Percentiles rank a stretch among this genome's conserved stretches.
These are phyloP conservation scores for Parasteatoda tepidariorum DNA, from an alignment of 1,140 invertebrate species.

Conservation along the genomic window DNA sequence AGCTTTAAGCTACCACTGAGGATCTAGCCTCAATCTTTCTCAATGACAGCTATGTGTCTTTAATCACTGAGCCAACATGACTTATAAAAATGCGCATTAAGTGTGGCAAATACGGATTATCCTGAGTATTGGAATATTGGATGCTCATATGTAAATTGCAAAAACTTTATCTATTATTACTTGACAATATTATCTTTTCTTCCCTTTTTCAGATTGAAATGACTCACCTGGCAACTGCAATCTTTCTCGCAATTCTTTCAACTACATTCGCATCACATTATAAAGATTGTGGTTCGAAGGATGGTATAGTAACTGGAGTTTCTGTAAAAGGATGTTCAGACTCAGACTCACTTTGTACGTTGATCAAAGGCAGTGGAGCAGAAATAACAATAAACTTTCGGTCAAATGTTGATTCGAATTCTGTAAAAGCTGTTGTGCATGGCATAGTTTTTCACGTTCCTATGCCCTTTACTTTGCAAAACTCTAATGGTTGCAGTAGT, in stretches of 20 bases:
- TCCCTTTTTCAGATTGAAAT: background rate
- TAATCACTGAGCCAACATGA: too few species aligned
- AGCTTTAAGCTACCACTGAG: too few species aligned
- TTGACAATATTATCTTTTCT: too few species aligned
- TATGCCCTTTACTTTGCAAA: slow-evolving; percentile 71
- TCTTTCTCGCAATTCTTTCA: background rate
- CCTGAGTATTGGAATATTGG: too few species aligned
- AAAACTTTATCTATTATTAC: background rate
- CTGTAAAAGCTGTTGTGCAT: slow-evolving; percentile 65
- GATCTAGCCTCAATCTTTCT: too few species aligned
- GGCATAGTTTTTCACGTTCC: slow-evolving; percentile 78
- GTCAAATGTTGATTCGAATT: background rate
- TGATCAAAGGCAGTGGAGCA: background rate
- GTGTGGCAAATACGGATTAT: too few species aligned
- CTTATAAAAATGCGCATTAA: too few species aligned
- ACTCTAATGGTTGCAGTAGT: slow-evolving; percentile 75
- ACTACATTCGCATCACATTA: background rate
- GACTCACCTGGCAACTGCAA: background rate
- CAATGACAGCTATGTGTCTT: too few species aligned
- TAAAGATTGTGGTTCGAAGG: slow-evolving; percentile 2
- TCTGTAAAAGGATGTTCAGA: background rate
- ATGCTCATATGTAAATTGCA: background rate
- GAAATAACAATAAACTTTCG: slow-evolving; percentile 9
- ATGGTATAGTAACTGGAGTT: background rate
- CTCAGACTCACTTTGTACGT: background rate